Percentiles rank a stretch among this genome's conserved stretches.
Evolutionary conservation across 2,888 invertebrate species (phyloP).

Genomic region (Sinohyriopsis cumingii): DNA sequence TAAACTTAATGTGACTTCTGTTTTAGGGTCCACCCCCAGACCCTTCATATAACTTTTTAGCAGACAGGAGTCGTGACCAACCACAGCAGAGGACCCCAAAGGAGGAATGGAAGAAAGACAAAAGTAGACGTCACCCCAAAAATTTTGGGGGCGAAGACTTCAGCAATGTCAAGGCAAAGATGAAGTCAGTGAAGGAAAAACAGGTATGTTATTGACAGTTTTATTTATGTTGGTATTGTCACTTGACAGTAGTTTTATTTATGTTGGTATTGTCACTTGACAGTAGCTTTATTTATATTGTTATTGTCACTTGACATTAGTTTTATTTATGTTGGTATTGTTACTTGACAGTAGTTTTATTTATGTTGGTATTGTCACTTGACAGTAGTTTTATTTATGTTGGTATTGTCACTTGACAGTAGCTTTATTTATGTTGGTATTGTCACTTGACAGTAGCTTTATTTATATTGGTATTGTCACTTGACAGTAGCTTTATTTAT

Average conservation of each 20-base stretch:
- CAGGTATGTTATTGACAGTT: constrained; percentile 31
- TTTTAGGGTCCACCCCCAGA: constrained; percentile 68
- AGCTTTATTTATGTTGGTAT: too few species aligned
- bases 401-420: too few species aligned
- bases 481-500: too few species aligned
- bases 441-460: too few species aligned
- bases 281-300: too few species aligned
- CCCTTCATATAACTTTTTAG: constrained; percentile 65
- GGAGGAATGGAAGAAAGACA: constrained; percentile 27
- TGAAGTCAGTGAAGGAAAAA: constrained; percentile 55
- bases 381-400: too few species aligned
- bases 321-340: too few species aligned
- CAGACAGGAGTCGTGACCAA: constrained; percentile 61
- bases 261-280: neutral
- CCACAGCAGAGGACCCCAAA: constrained; percentile 27
- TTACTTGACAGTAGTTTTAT: too few species aligned
- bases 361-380: too few species aligned
- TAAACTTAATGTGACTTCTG: neutral
- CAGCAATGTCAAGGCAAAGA: constrained; percentile 59
- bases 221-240: constrained; percentile 1
- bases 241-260: neutral
- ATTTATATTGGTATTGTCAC: too few species aligned
- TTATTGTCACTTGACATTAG: too few species aligned
- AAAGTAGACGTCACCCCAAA: constrained; percentile 59
- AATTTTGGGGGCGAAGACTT: constrained; percentile 68